Conservation (phyloP, 2,888 invertebrate species). For the Campaea margaritaria region DNA sequence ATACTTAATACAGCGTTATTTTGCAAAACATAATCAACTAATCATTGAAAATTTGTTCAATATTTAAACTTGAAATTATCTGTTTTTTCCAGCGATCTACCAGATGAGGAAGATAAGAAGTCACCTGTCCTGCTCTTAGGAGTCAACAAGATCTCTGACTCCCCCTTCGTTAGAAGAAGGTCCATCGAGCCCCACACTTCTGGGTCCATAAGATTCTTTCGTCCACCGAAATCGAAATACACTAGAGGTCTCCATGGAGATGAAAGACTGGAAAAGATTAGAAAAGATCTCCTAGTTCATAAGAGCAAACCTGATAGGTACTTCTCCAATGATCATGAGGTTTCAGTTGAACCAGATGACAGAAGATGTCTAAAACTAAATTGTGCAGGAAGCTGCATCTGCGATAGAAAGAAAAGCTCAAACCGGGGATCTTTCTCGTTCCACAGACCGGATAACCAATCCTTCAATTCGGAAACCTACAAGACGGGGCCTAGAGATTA, state of each 20-base stretch:
- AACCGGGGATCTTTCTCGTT: conserved; percentile 78
- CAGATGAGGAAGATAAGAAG: conserved; percentile 86
- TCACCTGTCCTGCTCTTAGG: conserved; percentile 86
- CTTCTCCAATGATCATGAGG: conserved; percentile 73
- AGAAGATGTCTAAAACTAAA: conserved; percentile 67
- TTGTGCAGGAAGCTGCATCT: conserved; percentile 75
- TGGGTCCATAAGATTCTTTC: conserved; percentile 76
- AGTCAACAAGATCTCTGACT: conserved; percentile 84
- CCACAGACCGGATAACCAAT: conserved; percentile 71
- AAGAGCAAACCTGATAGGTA: conserved; percentile 76
- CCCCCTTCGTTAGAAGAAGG: conserved; percentile 74
- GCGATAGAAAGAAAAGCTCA: conserved; percentile 71
- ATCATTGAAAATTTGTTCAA: too few species aligned
- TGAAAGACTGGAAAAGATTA: conserved; percentile 76
- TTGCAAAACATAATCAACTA: too few species aligned
- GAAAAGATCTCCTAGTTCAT: conserved; percentile 75
- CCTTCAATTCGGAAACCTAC: conserved; percentile 67
- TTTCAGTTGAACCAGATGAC: conserved; percentile 68
- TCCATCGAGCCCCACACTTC: conserved; percentile 71
- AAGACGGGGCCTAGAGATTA: conserved; percentile 62
- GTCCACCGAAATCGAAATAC: conserved; percentile 78
- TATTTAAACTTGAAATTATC: neutral
- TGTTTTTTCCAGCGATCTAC: conserved; percentile 84
- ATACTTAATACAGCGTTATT: too few species aligned
- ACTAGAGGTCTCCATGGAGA: conserved; percentile 78